A percentile compares a stretch with the other conserved stretches of the same genome.
These are phyloP conservation scores for Leucoraja ocellata DNA, from an alignment of 2,797 vertebrate species.

Conservation along the genomic window DNA sequence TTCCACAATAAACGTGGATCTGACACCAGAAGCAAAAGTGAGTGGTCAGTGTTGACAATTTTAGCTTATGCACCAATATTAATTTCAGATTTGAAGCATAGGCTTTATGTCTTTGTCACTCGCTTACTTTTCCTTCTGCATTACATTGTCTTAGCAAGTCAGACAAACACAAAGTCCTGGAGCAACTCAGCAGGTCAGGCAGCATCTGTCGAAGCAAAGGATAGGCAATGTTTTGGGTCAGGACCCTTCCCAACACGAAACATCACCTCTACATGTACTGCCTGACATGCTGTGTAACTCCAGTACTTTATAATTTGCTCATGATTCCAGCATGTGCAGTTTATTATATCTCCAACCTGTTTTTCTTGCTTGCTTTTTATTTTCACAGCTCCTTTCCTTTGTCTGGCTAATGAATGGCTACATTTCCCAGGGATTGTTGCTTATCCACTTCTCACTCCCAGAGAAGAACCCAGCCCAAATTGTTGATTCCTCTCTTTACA, in stretches of 20 bases:
- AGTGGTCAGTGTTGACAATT: background rate
- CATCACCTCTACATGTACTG: no score
- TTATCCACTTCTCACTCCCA: background rate
- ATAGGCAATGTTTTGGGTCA: no score
- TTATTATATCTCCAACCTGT: background rate
- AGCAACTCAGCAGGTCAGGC: no score
- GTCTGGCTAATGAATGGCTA: background rate
- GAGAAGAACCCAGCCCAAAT: background rate
- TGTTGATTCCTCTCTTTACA: background rate
- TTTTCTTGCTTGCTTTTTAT: background rate
- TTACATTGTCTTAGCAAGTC: background rate
- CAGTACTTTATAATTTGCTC: no score
- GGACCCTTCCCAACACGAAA: no score
- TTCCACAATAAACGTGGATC: background rate
- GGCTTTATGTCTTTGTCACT: background rate
- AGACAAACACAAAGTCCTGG: background rate
- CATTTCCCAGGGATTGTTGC: background rate
- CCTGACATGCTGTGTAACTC: no score
- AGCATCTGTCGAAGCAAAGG: no score
- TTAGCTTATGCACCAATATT: background rate
- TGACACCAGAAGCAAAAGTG: background rate
- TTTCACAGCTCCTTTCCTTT: background rate
- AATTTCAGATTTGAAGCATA: background rate
- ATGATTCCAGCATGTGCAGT: no score
- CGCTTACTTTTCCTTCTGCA: background rate